Base-by-base conservation (phyloP, 2,113 vertebrate species). In the Hypanus sabinus region DNA sequence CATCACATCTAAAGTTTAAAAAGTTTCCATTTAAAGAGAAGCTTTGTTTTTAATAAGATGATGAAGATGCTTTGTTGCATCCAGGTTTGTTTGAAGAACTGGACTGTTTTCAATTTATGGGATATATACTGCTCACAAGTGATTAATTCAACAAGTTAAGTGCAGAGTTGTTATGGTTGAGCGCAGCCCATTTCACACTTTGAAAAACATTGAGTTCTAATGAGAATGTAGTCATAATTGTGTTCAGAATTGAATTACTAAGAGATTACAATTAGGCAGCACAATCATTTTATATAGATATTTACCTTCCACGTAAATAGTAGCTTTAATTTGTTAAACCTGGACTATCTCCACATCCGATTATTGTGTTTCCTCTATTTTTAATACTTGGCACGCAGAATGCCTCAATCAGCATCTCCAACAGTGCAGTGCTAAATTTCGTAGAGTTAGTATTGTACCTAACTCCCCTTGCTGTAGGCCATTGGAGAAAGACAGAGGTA, bases 51-150 rank as follows among this genome's bases (percentile, higher is more conserved):
- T 46, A 75, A 70, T 71, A 92, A 92, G n/a, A 92, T 92, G 90
- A 71, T 38, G 62, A 65, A 75, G 91, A 75, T 93, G 68, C 70
- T 30, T 10, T 93, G 55, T 92, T 71, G 38, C 24, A 73, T 8
- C 12, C 70, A 75, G 33, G 68, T 93, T 93, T 68, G 55, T 73
- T 93, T 73, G 68, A 93, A 73, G 70, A 93, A 73, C 38, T 93
- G 91, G 91, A 93, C 91, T 93, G 70, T 75, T 73, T 75, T 93
- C 70, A 93, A 93, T 93, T 93, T 73, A 65, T 73, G 46, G 91
- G 91, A 71, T 93, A n/a, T n/a, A n/a, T n/a, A 62, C 22, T 93
- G 70, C 90, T 10, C 68, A 93, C 70, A 93, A 73, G 36, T 93
- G 91, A 73, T 73, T 93, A 93, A 46, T 38, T 38, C 38, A 65